Percentiles rank a stretch among this genome's conserved stretches.
phyloP scores from a whole-genome alignment of 2,113 vertebrate genomes.

The Crotophaga sulcirostris region DNA sequence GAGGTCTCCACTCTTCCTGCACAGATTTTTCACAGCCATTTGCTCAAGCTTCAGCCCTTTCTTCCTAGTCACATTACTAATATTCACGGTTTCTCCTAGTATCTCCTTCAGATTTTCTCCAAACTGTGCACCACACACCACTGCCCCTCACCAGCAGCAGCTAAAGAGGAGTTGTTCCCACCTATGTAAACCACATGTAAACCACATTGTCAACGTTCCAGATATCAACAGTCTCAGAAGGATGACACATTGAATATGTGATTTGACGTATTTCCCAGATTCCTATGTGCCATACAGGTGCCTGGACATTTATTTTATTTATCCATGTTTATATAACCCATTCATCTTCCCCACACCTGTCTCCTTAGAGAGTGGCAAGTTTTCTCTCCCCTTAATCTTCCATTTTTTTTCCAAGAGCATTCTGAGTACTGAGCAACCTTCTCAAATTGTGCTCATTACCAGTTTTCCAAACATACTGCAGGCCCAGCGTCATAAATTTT shows the following conservation, averaged over 20 bases:
- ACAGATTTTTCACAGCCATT: not conserved
- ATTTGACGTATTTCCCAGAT: not conserved
- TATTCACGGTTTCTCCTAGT: not conserved
- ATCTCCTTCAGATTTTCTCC: not conserved
- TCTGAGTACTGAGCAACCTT: not conserved
- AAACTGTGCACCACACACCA: not conserved
- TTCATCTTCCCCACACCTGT: not conserved
- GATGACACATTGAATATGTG: not conserved
- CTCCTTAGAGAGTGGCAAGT: not conserved
- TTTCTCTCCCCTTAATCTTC: not conserved
- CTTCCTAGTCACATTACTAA: not conserved
- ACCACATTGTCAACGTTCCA: not conserved
- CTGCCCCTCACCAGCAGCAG: not conserved
- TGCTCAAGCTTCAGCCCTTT: not conserved
- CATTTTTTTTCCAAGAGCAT: not conserved
- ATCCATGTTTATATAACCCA: not conserved
- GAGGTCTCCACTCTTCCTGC: not conserved
- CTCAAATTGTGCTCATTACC: not conserved
- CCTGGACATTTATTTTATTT: not conserved
- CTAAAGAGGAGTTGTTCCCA: not conserved
- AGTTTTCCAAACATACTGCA: not conserved
- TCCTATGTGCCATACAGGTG: not conserved
- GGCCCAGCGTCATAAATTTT: not conserved
- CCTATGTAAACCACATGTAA: not conserved
- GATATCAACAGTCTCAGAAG: not conserved